phyloP scores from a whole-genome alignment of 2,113 vertebrate genomes.

The Garra rufa region DNA sequence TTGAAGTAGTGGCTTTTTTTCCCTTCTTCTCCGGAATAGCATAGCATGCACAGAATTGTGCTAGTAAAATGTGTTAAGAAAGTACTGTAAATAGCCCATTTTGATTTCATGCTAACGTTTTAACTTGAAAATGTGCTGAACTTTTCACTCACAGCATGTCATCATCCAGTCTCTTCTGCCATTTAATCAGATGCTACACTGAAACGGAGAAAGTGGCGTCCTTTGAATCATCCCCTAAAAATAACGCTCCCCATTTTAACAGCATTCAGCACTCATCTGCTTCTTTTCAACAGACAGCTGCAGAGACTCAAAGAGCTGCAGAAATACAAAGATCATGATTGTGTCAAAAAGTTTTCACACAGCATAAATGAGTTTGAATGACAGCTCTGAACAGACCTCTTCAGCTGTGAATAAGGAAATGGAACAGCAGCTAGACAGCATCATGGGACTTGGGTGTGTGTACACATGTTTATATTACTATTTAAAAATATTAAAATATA shows the following conservation, averaged over 20 bases:
- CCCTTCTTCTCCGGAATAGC: not conserved
- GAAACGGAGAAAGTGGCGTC: not conserved
- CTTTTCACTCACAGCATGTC: not conserved
- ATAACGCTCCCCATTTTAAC: not conserved
- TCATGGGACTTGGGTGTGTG: not conserved
- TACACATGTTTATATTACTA: not conserved
- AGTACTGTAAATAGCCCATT: not conserved
- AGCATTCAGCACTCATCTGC: not conserved
- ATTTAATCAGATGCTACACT: not conserved
- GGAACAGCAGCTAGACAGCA: not conserved
- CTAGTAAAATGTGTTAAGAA: not conserved
- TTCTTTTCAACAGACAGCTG: conserved; percentile 1
- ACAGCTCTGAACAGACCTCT: not conserved
- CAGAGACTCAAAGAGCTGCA: not conserved
- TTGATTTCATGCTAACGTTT: not conserved
- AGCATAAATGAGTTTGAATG: not conserved
- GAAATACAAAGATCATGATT: not conserved
- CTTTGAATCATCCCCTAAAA: not conserved
- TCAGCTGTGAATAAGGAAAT: not conserved
- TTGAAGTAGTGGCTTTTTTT: not conserved
- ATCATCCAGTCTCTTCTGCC: not conserved
- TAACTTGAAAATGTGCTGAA: not conserved
- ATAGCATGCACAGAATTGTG: not conserved
- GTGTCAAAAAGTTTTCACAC: not conserved
- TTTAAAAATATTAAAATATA: not conserved